These are phyloP conservation scores for Trichosurus vulpecula DNA, from an alignment of 2,797 vertebrate genomes.

Conservation along the genomic window DNA sequence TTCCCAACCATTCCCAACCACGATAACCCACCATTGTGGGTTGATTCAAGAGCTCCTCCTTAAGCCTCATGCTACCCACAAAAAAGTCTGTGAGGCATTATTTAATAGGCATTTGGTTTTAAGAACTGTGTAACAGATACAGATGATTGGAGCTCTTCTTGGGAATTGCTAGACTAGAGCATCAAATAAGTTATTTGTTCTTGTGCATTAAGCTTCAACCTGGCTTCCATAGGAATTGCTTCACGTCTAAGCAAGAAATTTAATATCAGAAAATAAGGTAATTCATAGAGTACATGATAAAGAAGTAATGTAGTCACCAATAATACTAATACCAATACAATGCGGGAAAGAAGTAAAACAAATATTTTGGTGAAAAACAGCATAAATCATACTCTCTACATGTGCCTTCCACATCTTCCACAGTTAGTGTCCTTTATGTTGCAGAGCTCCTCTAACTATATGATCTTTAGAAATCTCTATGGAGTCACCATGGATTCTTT, in stretches of 20 bases:
- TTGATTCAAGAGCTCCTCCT: not conserved
- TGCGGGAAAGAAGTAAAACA: not conserved
- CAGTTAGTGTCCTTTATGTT: not conserved
- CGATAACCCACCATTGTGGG: not conserved
- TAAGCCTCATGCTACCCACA: not conserved
- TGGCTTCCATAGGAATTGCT: slow-evolving; percentile 14
- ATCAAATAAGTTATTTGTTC: not conserved
- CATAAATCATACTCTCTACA: not conserved
- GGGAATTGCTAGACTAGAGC: not conserved
- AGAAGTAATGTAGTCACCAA: slow-evolving; percentile 1
- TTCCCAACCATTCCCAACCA: not conserved
- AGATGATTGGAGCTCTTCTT: not conserved
- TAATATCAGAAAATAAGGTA: not conserved
- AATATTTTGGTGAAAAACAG: not conserved
- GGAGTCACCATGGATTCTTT: slow-evolving; percentile 6
- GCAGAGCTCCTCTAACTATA: not conserved
- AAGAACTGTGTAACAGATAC: not conserved
- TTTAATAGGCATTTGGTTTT: not conserved
- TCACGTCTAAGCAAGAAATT: not conserved
- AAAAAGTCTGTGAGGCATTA: not conserved
- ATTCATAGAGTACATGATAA: not conserved
- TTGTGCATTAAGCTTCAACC: not conserved
- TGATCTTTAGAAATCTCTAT: not conserved
- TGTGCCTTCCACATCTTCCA: not conserved
- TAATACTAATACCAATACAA: not conserved